Base-by-base conservation (phyloP, 2,113 vertebrate genomes). In the Circaetus gallicus region DNA sequence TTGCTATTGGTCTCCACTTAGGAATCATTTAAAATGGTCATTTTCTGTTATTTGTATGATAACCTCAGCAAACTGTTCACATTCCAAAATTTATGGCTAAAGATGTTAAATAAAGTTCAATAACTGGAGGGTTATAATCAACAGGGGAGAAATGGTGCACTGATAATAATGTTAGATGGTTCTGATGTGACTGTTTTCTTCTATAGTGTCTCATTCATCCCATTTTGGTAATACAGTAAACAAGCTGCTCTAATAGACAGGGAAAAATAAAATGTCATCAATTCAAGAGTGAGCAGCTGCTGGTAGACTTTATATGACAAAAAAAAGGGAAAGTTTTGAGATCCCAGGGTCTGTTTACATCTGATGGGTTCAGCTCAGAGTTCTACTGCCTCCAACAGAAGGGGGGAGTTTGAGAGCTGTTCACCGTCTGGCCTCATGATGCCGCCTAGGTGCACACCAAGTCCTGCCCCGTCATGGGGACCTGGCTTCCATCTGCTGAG, bases 31-130 rank as follows among this genome's bases (percentile, higher is more conserved):
- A 69, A 80, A 92, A 95, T 28, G 62, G 71, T 53, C 16, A 47
- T 82, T 95, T 89, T 71, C 52, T 87, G 20, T 72, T 67, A 49
- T 81, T 89, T 97, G 97, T 94, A 86, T 86, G 58, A 91, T 95
- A 95, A 97, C 63, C 79, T 96, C 94, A 96, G 94, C 79, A 95
- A 98, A 97, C 86, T 85, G 36, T 93, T 97, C 84, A 92, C 16
- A 38, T 56, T 93, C 62, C 53, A 83, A 89, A 96, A 91, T 96
- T 55, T 80, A 77, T 92, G 93, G 72, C 34, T 92, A 91, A 93
- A 95, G 29, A 85, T 16, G 2, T 94, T 95, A 94, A 91, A 91
- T 90, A 94, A 89, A 90, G 52, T 88, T 90, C 79, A 81, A 28
- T 89, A 96, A 93, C 40, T 95, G 90, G 88, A 95, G 55, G 40